Conservation (phyloP, 23 tunicate species). For the Ascidia mentula region DNA sequence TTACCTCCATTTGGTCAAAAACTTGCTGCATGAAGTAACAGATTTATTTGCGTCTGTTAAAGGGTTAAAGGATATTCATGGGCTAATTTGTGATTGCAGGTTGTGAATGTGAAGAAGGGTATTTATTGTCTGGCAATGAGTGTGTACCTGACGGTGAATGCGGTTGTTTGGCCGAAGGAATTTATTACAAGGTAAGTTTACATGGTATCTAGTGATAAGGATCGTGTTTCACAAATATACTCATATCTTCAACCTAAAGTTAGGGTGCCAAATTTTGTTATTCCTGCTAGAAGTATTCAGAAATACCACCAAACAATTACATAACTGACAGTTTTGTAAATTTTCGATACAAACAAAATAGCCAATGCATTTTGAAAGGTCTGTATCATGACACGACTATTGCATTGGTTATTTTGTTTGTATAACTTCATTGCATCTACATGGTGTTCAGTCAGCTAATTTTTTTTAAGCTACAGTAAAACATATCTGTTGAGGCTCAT, state of each 20-base stretch:
- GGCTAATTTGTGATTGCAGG: conserved; percentile 35
- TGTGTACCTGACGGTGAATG: conserved; percentile 43
- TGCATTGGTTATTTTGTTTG: no score
- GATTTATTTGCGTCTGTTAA: not conserved
- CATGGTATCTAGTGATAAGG: not conserved
- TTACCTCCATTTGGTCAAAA: not conserved
- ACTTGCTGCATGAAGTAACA: not conserved
- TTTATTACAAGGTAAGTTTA: conserved; percentile 49
- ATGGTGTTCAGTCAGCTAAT: not conserved
- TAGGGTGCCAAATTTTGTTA: no score
- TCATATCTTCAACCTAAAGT: no score
- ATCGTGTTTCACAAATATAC: no score
- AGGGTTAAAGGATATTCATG: not conserved
- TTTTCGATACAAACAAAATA: no score
- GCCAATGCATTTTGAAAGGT: no score
- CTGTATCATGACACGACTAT: no score
- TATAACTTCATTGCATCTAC: not conserved
- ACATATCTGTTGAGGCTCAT: not conserved
- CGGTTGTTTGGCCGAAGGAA: conserved; percentile 52
- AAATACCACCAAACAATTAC: no score
- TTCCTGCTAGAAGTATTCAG: no score
- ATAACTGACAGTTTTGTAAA: no score
- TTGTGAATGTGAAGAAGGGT: conserved; percentile 58
- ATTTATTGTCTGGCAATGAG: conserved; percentile 39
- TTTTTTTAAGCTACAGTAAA: no score